Base-by-base conservation (phyloP, 2,888 invertebrate species). In the Tetropium fuscum region DNA sequence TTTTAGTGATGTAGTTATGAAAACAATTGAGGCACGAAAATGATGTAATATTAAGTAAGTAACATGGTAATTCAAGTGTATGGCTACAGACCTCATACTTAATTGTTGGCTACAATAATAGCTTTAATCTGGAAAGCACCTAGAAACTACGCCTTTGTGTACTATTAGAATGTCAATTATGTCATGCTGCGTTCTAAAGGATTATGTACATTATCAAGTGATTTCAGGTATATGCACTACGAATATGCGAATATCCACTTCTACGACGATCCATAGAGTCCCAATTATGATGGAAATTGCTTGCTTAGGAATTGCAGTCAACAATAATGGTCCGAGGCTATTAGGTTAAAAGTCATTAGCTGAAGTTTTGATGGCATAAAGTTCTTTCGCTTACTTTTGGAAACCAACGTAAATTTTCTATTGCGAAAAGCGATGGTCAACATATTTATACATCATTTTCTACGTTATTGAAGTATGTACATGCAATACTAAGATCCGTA, bases 201-300 rank as follows among this genome's bases (percentile, higher is more conserved):
- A 51, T 51, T 51, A 40, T n/a, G n/a, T n/a, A n/a, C 38, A 51
- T 51, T 51, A 51, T 51, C 51, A 51, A 51, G 38, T 51, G 51
- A 22, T 22, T 22, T 36, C n/a, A 13, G 48, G 22, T 36, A 48
- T 25, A 16, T 41, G 10, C n/a, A 41, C 41, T 10, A 13, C 41
- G 13, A 20, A n/a, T n/a, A n/a, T n/a, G n/a, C n/a, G n/a, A 11
- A 41, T 8, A 41, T 20, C 44, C 13, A 44, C 44, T 44, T 20
- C 44, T 7, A 44, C 44, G 25, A 27, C 15, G 44, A 44, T 16
- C n/a, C n/a, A 8, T 44, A 27, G 27, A 16, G 15, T 10, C 27
- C 40, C 40, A 51, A 51, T 51, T 51, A n/a, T n/a, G 51, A 18
- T 27, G 10, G 27, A 15, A 27, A 51, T 51, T 16, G 51, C 10